A percentile compares a stretch with the other conserved stretches of the same genome.
phyloP scores from a whole-genome alignment of 2,797 vertebrate species.

The Pangasius macronema region DNA sequence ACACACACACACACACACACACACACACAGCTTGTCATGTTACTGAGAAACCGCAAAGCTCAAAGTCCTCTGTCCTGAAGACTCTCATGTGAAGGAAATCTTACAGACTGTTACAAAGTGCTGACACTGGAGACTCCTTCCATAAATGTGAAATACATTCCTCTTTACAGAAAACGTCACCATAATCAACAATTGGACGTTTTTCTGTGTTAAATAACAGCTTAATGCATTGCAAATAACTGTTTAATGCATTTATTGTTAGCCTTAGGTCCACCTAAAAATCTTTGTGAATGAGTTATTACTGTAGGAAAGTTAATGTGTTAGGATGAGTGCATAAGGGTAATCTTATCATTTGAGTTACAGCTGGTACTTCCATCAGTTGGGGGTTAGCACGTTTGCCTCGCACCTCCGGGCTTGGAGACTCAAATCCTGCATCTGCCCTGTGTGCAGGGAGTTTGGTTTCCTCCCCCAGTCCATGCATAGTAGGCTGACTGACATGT shows the following conservation, averaged over 20 bases:
- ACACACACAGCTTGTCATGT: background rate
- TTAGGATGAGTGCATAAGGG: background rate
- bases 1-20: no score
- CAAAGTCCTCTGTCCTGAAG: background rate
- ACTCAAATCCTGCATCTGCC: no score
- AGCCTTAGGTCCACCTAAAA: background rate
- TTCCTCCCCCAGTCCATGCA: no score
- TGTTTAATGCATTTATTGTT: background rate
- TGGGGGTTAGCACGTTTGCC: no score
- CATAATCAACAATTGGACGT: background rate
- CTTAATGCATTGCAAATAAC: no score
- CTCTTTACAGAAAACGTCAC: background rate
- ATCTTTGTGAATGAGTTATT: background rate
- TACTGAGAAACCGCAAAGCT: background rate
- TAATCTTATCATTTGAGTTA: background rate
- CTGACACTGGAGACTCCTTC: background rate
- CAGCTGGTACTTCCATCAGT: background rate
- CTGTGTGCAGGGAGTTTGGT: no score
- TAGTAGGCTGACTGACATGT: no score
- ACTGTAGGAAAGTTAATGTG: background rate
- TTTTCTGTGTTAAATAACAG: background rate
- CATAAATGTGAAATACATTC: background rate
- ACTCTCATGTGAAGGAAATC: background rate
- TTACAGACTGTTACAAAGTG: background rate
- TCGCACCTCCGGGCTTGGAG: no score